These are phyloP conservation scores for Peromyscus leucopus DNA, from an alignment of 2,113 vertebrate species.

Conservation along the genomic window DNA sequence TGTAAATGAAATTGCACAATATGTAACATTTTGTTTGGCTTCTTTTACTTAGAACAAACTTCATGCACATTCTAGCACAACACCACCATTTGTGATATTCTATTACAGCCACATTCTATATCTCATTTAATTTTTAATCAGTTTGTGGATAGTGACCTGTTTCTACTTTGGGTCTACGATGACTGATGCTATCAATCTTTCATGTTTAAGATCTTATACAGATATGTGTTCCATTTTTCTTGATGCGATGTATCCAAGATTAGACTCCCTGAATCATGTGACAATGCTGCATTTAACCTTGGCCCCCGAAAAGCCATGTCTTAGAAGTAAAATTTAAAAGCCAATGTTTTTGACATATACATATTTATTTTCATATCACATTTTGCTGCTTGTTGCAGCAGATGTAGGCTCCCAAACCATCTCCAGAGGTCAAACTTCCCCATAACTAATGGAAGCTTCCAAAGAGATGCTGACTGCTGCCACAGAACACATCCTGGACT, in stretches of 20 bases:
- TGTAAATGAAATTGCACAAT: background rate
- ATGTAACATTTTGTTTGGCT: background rate
- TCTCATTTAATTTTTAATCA: background rate
- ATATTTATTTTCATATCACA: background rate
- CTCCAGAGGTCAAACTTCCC: background rate
- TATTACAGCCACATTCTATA: background rate
- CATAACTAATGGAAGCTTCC: background rate
- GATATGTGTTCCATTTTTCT: background rate
- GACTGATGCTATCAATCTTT: background rate
- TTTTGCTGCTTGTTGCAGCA: background rate
- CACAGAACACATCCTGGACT: background rate
- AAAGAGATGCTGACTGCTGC: background rate
- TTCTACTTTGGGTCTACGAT: background rate
- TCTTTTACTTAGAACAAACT: background rate
- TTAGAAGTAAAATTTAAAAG: background rate
- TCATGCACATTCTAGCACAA: background rate
- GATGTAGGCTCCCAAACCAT: background rate
- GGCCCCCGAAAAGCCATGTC: background rate
- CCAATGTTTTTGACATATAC: accelerated
- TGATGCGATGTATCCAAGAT: background rate
- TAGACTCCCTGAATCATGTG: background rate
- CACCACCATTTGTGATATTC: background rate
- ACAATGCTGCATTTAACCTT: background rate
- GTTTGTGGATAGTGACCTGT: background rate
- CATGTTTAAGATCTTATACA: background rate